Evolutionary conservation across 2,888 invertebrate genomes (phyloP), one percentile per base, ranked within the genome.

Genomic region (Lingula anatina): DNA sequence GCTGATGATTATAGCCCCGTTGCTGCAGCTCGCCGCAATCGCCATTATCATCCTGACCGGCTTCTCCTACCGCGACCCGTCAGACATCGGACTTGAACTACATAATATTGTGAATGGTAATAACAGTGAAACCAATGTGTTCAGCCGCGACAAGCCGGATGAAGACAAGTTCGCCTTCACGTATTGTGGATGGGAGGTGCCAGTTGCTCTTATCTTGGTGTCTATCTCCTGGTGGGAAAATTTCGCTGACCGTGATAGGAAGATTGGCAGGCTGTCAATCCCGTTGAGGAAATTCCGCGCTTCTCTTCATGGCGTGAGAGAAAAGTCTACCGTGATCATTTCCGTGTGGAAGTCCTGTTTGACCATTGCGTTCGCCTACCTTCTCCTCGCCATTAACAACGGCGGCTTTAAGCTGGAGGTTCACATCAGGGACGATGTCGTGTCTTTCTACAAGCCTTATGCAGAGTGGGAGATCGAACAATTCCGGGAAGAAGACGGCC

Each of bases 221-320:
- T 66, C 66, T 9, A 50, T 64, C 25, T 53, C 59, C 2, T 61
- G 56, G 51, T 69, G 69, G 68, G 69, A 69, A 47, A 69, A 67
- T 41, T 69, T 68, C 43, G 50, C 58, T 5, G 69, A 69, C 48
- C 51, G 55, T 3, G 62, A 64, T 43, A 44, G 58, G 18, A 44
- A 46, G 5, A 44, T 63, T 18, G 55, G 55, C 39, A 56, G 63
- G 20, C 47, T 52, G 9, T 49, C 24, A 5, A 41, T 65, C 4
- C 55, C 54, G 3, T 56, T 66, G 25, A 55, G 50, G 21, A 48
- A 50, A 26, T 66, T 64, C 64, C 65, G 64, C 49, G 60, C 58
- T 27, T 55, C 57, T 27, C 53, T 66, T 20, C 61, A 61, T 40
- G 57, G 58, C 12, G 56, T 61, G 0, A 53, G 64, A 9, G 57